Evolutionary conservation across 2,797 vertebrate species (phyloP).

Genomic region (Leucoraja ocellata): DNA sequence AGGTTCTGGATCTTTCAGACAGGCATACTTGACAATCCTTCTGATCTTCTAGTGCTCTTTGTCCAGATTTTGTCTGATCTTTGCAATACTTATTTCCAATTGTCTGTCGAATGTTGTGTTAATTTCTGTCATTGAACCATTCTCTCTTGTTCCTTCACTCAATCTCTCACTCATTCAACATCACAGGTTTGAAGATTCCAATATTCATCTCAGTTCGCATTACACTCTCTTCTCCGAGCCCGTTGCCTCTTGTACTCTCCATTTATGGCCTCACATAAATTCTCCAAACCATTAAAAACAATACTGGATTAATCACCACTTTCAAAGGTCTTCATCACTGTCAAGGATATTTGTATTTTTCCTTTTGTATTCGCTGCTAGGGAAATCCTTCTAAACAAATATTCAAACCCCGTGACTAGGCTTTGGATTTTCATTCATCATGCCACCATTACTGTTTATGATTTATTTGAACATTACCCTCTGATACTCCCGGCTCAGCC

Average conservation of each 20-base stretch:
- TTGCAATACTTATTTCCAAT: neutral
- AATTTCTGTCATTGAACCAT: neutral
- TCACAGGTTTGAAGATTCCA: neutral
- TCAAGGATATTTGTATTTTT: neutral
- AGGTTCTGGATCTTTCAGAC: neutral
- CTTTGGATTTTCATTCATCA: neutral
- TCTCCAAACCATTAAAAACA: neutral
- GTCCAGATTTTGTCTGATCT: neutral
- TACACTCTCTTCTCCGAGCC: neutral
- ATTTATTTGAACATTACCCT: neutral
- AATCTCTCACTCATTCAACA: neutral
- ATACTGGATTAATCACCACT: neutral
- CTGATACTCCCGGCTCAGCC: neutral
- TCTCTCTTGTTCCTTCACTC: neutral
- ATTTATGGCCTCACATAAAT: neutral
- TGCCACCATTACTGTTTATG: neutral
- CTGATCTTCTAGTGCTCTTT: neutral
- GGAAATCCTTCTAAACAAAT: neutral
- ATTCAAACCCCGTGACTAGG: neutral
- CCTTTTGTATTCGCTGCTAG: neutral
- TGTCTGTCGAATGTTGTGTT: neutral
- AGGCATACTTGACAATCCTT: neutral
- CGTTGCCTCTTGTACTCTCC: neutral
- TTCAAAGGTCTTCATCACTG: neutral
- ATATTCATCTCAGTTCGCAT: neutral